Evolutionary conservation across 2,888 invertebrate genomes (phyloP).

Genomic region (Tachystola acroxantha): DNA sequence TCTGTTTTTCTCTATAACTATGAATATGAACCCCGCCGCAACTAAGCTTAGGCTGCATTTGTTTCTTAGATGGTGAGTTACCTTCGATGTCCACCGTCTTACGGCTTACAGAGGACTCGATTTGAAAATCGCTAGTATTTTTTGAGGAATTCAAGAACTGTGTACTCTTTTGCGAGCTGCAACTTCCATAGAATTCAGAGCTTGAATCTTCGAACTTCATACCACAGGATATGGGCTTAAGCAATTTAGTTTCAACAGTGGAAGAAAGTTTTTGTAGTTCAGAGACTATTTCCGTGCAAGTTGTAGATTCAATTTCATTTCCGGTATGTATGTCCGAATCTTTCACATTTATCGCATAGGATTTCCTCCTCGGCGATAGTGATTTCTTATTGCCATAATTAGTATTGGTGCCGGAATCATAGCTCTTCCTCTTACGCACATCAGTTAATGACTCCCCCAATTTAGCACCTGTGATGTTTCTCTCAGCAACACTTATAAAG

Average conservation of each 20-base stretch:
- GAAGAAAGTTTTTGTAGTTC: constrained; percentile 8
- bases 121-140: constrained; percentile 22
- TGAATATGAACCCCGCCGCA: constrained; percentile 59
- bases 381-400: background rate
- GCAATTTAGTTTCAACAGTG: constrained; percentile 23
- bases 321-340: constrained; percentile 30
- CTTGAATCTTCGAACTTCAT: constrained; percentile 30
- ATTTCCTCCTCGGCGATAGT: constrained; percentile 4
- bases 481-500: background rate
- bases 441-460: background rate
- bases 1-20: constrained; percentile 50
- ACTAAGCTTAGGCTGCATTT: constrained; percentile 33
- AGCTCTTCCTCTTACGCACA: background rate
- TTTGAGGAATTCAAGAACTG: constrained; percentile 14
- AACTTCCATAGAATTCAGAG: constrained; percentile 28
- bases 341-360: constrained; percentile 41
- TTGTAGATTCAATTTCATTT: constrained; percentile 22
- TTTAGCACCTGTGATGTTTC: background rate
- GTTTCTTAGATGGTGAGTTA: constrained; percentile 17
- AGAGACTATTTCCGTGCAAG: constrained; percentile 9
- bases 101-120: constrained; percentile 19
- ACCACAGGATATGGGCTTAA: constrained; percentile 27
- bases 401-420: background rate
- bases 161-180: constrained; percentile 14
- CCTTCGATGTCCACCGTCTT: constrained; percentile 11